Evolutionary conservation across 2,888 invertebrate species (phyloP), one percentile per base, ranked within the genome.

Genomic region (Pristionchus japonicus): DNA sequence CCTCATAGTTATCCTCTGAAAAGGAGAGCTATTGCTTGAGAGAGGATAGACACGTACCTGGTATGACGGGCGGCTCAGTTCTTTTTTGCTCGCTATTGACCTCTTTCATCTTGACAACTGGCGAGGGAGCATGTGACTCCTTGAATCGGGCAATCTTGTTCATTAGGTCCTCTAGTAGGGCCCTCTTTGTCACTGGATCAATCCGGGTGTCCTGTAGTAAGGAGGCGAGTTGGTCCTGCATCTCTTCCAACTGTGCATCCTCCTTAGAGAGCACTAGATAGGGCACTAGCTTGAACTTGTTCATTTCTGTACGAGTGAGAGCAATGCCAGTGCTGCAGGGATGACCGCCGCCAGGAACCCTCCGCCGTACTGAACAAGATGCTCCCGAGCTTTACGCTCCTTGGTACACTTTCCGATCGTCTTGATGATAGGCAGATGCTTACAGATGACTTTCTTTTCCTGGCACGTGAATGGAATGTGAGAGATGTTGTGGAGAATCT

Each of bases 231-330:
- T 52, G 57, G 34, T 84, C 83, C 34, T 84, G 83, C 52, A 84
- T 61, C 23, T 23, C 57, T 37, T 84, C 83, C 9, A 84, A 20
- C 20, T 43, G 31, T 0, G 83, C 83, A 4, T 84, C 57, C 13
- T 84, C 83, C 13, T 84, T 84, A 1, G 83, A 84, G 3, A 84
- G 57, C 1, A n/a, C 61, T 4, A 84, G 37, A n/a, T 40, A 52
- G 31, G 83, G 83, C 1, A 84, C 83, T 1, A 84, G 37, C 13
- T 37, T 31, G n/a, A 31, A 84, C 57, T 84, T 84, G 27, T 84
- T 84, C 83, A 84, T 84, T 49, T 31, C 15, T 11, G 37, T 34
- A 43, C 77, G 23, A 61, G 34, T 23, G 6, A 9, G 47, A 84
- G 17, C 9, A 84, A 57, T n/a, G 57, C 61, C 0, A 84, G 83